phyloP scores from a whole-genome alignment of 2,113 vertebrate species.

The Arothron firmamentum region DNA sequence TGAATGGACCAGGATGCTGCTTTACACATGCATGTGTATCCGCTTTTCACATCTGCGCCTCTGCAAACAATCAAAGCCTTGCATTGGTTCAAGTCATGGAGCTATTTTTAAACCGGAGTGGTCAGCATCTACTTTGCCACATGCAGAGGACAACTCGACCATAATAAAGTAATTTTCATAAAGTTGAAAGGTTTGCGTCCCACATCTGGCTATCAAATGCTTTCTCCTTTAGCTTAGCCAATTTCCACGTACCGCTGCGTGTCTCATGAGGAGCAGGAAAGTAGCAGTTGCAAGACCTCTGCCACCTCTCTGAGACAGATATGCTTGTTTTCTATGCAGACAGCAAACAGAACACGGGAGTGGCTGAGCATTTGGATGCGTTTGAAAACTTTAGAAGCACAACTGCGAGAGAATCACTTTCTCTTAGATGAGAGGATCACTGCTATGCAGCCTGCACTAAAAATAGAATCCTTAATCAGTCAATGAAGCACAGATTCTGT shows the following conservation, averaged over 20 bases:
- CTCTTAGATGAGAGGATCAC: neutral
- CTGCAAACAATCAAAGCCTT: slow-evolving; percentile 52
- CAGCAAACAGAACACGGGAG: slow-evolving; percentile 29
- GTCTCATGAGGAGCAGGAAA: slow-evolving; percentile 28
- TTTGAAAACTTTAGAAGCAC: neutral
- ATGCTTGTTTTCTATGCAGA: slow-evolving; percentile 61
- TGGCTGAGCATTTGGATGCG: slow-evolving; percentile 7
- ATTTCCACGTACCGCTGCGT: slow-evolving; percentile 33
- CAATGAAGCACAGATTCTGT: too few species aligned
- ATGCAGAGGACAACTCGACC: slow-evolving; percentile 26
- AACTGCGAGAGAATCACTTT: too few species aligned
- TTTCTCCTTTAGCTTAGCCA: slow-evolving; percentile 35
- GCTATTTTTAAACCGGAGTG: slow-evolving; percentile 37
- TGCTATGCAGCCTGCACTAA: too few species aligned
- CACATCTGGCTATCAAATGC: slow-evolving; percentile 72
- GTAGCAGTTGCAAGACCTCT: slow-evolving; percentile 17
- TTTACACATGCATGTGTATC: slow-evolving; percentile 6
- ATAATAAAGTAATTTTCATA: slow-evolving; percentile 57
- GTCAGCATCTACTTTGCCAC: slow-evolving; percentile 18
- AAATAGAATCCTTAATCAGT: too few species aligned
- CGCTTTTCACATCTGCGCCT: slow-evolving; percentile 23
- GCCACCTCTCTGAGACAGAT: slow-evolving; percentile 45
- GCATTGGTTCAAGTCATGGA: slow-evolving; percentile 10
- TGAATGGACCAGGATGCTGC: slow-evolving; percentile 3
- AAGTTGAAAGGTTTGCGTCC: slow-evolving; percentile 51